Percentiles rank a stretch among this genome's conserved stretches.
phyloP scores from a whole-genome alignment of 2,888 invertebrate species.

The Saturnia pavonia region DNA sequence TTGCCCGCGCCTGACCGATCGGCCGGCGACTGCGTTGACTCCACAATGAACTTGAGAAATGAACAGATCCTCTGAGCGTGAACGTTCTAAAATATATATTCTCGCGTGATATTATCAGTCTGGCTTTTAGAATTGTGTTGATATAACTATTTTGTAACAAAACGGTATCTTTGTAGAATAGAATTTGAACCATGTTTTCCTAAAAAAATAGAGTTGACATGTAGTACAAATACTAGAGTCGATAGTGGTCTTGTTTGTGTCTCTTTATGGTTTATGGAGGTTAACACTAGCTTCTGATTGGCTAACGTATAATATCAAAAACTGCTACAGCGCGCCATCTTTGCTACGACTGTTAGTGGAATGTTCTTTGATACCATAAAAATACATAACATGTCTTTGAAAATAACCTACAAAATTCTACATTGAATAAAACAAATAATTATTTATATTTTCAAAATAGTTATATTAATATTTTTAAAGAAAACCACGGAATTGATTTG shows the following conservation, averaged over 20 bases:
- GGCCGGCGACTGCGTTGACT: constrained; percentile 13
- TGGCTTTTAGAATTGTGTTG: neutral
- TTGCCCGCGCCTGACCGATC: constrained; percentile 63
- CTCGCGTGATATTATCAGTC: neutral
- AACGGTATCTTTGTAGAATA: neutral
- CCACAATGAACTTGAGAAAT: constrained; percentile 7
- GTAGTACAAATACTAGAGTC: no score
- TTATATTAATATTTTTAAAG: neutral
- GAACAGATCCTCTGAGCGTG: constrained; percentile 11
- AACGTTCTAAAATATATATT: neutral
- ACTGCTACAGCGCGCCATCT: neutral
- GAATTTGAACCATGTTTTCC: no score
- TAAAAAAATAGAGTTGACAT: no score
- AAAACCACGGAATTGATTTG: neutral
- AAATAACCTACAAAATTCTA: neutral
- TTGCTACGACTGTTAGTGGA: neutral
- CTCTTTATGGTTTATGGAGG: no score
- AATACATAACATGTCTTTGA: no score
- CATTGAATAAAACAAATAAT: neutral
- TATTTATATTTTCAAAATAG: neutral
- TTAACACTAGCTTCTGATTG: no score
- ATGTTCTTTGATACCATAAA: neutral
- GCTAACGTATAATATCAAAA: neutral
- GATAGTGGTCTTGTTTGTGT: no score
- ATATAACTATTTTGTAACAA: neutral